These are phyloP conservation scores for Bursaphelenchus okinawaensis DNA, from an alignment of 2,888 invertebrate genomes.

Conservation along the genomic window DNA sequence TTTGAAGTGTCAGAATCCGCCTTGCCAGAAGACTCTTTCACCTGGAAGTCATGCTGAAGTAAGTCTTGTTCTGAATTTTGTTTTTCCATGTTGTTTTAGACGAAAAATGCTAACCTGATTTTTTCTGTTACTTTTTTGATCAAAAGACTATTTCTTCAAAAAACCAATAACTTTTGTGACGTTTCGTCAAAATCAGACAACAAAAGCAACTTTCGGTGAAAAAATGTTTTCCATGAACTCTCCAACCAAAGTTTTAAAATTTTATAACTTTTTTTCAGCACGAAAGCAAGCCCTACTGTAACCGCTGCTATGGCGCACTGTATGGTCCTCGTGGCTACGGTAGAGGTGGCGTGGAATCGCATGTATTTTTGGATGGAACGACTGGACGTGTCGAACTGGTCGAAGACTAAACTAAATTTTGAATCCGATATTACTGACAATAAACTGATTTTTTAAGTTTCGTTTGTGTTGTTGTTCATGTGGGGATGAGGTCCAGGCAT, in stretches of 20 bases:
- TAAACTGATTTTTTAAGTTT: not conserved
- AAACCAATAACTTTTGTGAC: no score
- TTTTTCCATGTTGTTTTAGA: no score
- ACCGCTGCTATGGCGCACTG: slow-evolving; percentile 69
- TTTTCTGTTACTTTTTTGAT: no score
- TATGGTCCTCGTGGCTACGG: slow-evolving; percentile 67
- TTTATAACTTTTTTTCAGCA: no score
- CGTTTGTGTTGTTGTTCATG: no score
- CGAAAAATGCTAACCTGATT: no score
- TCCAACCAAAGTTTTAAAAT: no score
- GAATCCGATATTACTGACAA: not conserved
- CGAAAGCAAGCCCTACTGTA: slow-evolving; percentile 70
- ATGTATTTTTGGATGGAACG: slow-evolving; percentile 61
- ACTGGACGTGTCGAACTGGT: slow-evolving; percentile 21
- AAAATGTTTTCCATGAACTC: no score
- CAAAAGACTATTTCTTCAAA: not conserved
- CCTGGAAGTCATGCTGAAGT: slow-evolving; percentile 68
- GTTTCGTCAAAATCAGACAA: no score
- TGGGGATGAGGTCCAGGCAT: no score
- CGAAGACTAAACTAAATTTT: not conserved
- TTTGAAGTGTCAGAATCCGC: slow-evolving; percentile 65
- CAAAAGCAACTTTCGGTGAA: no score
- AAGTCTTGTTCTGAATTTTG: no score
- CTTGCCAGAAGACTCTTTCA: slow-evolving; percentile 69
- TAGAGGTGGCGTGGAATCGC: slow-evolving; percentile 63